phyloP scores from a whole-genome alignment of 2,113 vertebrate species.

The Barnardius zonarius region DNA sequence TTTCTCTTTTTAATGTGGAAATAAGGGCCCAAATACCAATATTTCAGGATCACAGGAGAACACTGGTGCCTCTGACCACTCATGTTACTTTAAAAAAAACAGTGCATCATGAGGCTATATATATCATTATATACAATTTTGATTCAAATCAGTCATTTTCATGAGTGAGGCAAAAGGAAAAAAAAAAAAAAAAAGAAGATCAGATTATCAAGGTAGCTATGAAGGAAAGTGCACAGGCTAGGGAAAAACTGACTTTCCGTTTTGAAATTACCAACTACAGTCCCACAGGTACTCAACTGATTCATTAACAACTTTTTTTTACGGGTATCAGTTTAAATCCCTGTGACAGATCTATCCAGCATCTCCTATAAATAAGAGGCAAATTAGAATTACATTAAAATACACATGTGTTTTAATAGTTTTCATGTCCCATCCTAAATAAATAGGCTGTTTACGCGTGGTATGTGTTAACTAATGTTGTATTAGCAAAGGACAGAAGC shows the following conservation, averaged over 20 bases:
- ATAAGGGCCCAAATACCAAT: neutral
- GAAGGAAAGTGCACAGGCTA: neutral
- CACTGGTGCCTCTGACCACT: neutral
- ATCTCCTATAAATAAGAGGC: constrained; percentile 55
- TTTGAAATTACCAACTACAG: neutral
- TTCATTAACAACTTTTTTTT: constrained; percentile 31
- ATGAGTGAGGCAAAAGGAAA: neutral
- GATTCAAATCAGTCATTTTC: neutral
- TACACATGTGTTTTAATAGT: neutral
- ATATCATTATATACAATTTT: neutral
- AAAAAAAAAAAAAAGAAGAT: neutral
- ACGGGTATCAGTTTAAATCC: constrained; percentile 5
- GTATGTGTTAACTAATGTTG: neutral
- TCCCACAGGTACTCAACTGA: neutral
- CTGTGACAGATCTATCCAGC: neutral
- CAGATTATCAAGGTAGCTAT: neutral
- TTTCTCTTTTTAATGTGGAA: neutral
- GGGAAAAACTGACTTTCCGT: neutral
- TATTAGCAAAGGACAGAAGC: constrained; percentile 1
- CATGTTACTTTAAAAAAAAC: neutral
- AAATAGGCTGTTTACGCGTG: neutral
- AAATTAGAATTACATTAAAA: constrained; percentile 48
- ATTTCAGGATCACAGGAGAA: neutral
- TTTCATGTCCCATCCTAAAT: constrained; percentile 10
- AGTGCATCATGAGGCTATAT: neutral